These are phyloP conservation scores for Zaprionus camerounensis DNA, from an alignment of 1,140 invertebrate genomes.

Conservation along the genomic window DNA sequence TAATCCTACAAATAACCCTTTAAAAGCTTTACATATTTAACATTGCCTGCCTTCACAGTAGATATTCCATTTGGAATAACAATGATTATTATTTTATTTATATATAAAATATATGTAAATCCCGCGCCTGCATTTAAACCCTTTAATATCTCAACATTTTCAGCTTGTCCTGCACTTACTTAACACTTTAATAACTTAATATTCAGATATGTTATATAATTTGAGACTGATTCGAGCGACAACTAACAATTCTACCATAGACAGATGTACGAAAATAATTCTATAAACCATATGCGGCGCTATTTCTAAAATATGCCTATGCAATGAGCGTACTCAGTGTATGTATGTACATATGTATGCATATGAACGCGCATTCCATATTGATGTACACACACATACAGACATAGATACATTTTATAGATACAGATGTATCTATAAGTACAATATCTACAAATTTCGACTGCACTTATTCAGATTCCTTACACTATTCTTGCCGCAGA, in stretches of 20 bases:
- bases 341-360: conserved; percentile 8
- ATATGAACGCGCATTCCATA: conserved; percentile 3
- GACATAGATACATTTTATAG: not conserved
- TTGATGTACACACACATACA: not conserved
- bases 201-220: conserved; percentile 41
- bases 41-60: too few relatives aligned
- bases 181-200: not conserved
- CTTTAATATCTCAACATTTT: not conserved
- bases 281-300: conserved; percentile 12
- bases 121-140: too few relatives aligned
- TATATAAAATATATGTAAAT: too few relatives aligned
- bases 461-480: conserved; percentile 16
- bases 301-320: conserved; percentile 26
- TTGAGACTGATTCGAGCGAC: conserved; percentile 10
- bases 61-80: too few relatives aligned
- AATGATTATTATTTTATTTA: too few relatives aligned
- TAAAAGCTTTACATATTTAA: too few relatives aligned
- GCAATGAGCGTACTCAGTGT: conserved; percentile 6
- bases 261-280: conserved; percentile 27
- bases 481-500: conserved; percentile 25
- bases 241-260: conserved; percentile 23
- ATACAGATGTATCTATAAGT: conserved; percentile 1
- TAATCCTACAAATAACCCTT: not conserved
- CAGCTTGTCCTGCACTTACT: not conserved
- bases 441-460: not conserved